Evolutionary conservation across 2,888 invertebrate species (phyloP).

Genomic region (Agriopis marginaria): DNA sequence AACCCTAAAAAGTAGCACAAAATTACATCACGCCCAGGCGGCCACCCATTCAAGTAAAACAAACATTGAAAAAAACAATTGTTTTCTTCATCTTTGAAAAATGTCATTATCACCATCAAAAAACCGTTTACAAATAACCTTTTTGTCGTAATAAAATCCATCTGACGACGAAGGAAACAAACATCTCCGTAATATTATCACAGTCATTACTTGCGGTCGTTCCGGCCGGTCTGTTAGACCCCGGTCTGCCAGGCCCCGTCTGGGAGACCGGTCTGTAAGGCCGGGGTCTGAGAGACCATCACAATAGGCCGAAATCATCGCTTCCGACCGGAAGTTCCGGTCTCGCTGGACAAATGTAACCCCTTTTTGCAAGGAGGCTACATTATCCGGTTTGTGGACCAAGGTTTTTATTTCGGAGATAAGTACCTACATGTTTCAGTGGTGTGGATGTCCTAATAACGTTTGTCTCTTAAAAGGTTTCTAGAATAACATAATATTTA

Average conservation of each 20-base stretch:
- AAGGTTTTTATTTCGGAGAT: conserved; percentile 22
- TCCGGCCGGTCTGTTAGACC: conserved; percentile 50
- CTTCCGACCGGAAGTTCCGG: conserved; percentile 42
- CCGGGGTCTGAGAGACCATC: conserved; percentile 51
- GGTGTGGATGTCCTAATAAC: background rate
- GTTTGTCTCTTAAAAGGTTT: background rate
- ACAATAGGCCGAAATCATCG: conserved; percentile 24
- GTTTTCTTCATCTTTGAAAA: background rate
- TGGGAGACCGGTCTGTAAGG: conserved; percentile 50
- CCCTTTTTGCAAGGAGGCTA: conserved; percentile 29
- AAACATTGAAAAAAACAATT: too few species aligned
- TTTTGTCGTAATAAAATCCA: conserved; percentile 19
- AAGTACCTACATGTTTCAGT: conserved; percentile 15
- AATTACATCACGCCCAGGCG: too few species aligned
- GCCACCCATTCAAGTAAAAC: too few species aligned
- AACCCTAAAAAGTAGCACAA: too few species aligned
- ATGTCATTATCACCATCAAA: conserved; percentile 10
- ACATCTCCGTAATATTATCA: conserved; percentile 49
- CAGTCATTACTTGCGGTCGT: conserved; percentile 51
- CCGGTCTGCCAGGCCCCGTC: conserved; percentile 53
- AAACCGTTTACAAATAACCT: conserved; percentile 13
- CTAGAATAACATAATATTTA: background rate
- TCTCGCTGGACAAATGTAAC: conserved; percentile 54
- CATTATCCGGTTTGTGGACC: conserved; percentile 23
- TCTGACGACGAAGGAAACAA: conserved; percentile 34